Evolutionary conservation across 2,113 vertebrate species (phyloP).

Genomic region (Cinclus cinclus): DNA sequence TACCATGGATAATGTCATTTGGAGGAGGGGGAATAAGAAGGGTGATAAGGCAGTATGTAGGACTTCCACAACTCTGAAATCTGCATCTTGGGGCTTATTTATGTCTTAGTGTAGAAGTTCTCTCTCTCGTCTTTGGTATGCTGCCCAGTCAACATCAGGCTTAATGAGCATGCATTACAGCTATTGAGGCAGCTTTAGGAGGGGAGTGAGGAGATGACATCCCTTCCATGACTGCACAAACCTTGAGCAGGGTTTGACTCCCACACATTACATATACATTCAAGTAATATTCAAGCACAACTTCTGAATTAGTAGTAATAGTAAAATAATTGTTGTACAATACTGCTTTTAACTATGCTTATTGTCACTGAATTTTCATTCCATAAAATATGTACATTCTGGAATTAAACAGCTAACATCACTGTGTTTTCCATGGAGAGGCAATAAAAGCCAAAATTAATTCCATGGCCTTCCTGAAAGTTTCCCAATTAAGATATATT

Average conservation of each 20-base stretch:
- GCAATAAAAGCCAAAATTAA: constrained; percentile 8
- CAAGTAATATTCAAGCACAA: neutral
- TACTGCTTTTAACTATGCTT: neutral
- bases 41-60: neutral
- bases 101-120: neutral
- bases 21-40: neutral
- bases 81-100: neutral
- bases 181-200: neutral
- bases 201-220: neutral
- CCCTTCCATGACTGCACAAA: neutral
- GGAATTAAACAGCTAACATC: neutral
- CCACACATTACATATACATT: neutral
- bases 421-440: neutral
- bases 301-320: neutral
- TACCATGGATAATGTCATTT: neutral
- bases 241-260: neutral
- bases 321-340: neutral
- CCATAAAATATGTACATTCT: neutral
- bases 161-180: neutral
- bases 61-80: neutral
- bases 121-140: neutral
- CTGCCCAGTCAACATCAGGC: neutral
- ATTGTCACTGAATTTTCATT: neutral
- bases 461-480: neutral
- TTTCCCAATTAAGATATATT: neutral